Base-by-base conservation (phyloP, 2,888 invertebrate genomes). In the Vanessa cardui region DNA sequence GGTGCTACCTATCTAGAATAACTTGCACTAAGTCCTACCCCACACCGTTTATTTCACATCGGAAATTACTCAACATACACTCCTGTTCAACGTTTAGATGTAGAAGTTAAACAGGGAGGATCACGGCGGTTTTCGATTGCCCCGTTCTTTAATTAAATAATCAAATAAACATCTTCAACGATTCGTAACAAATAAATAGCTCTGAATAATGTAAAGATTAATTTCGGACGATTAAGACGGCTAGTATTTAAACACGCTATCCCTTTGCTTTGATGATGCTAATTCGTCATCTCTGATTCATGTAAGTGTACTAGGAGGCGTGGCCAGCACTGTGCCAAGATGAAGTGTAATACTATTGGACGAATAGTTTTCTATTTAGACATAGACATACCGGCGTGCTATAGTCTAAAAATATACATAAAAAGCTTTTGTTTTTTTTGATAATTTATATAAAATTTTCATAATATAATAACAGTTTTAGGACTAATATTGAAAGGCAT, bases 251-350 rank as follows among this genome's bases (percentile, higher is more conserved):
- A 18, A 49, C 49, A 7, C 49, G 9, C n/a, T 46, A 49, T 49
- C 49, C 49, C 52, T 26, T 26, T 39, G 39, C 39, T 31, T 54
- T 54, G 16, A 54, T 15, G 7, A 31, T 64, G 58, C 58, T 49
- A 58, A 54, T 62, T 49, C 31, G 49, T 62, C 63, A 62, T 44
- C 49, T 62, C 45, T 69, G 72, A 72, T 50, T 72, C 72, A 72
- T 50, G 59, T 63, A 63, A 62, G 64, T 62, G 62, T 61, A 56
- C 65, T 61, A 60, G 62, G 63, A 46, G 72, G 72, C 72, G 72
- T 67, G 70, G 65, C 58, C 49, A 54, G 47, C 31, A 44, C 26
- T 52, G 63, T 61, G 72, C 72, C 72, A 72, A 72, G 70, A 65
- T 16, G 47, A 52, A 46, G 56, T 18, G 49, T 45, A 21, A 21